Conservation (phyloP, 1,140 invertebrate genomes). For the Andrena cerasifolii region DNA sequence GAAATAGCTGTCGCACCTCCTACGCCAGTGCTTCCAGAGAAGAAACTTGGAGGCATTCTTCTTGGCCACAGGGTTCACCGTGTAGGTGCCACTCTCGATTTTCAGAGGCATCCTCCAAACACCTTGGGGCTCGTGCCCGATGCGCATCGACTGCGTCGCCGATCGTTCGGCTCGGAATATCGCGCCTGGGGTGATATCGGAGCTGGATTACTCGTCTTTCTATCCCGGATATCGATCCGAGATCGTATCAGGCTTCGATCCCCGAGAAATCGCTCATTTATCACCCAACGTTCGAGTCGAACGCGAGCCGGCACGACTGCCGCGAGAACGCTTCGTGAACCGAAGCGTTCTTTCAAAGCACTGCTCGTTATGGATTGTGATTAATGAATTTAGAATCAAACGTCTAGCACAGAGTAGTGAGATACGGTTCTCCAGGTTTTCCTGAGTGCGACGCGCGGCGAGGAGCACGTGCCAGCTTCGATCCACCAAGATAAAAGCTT, state of each 20-base stretch:
- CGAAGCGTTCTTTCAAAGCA: constrained; percentile 4
- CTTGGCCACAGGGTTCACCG: constrained; percentile 76
- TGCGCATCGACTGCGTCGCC: constrained; percentile 12
- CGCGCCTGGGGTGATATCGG: constrained; percentile 24
- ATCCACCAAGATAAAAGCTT: background rate
- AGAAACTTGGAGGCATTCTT: constrained; percentile 77
- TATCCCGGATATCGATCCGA: constrained; percentile 7
- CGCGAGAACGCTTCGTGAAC: too few species aligned
- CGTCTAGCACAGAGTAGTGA: background rate
- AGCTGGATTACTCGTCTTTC: constrained; percentile 25
- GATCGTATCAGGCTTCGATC: background rate
- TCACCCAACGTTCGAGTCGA: background rate
- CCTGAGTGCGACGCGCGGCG: background rate
- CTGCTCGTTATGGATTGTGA: too few species aligned
- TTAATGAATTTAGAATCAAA: too few species aligned
- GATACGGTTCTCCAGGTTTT: background rate
- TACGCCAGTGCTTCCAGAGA: constrained; percentile 80
- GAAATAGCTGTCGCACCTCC: constrained; percentile 72
- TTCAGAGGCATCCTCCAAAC: constrained; percentile 76
- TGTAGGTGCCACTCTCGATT: constrained; percentile 80
- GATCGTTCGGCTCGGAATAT: constrained; percentile 15
- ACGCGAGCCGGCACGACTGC: background rate
- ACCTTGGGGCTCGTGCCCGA: constrained; percentile 22
- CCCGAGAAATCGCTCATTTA: background rate
- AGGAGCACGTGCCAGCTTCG: background rate